Conservation (phyloP, 2,888 invertebrate genomes). For the Allophyes oxyacanthae region DNA sequence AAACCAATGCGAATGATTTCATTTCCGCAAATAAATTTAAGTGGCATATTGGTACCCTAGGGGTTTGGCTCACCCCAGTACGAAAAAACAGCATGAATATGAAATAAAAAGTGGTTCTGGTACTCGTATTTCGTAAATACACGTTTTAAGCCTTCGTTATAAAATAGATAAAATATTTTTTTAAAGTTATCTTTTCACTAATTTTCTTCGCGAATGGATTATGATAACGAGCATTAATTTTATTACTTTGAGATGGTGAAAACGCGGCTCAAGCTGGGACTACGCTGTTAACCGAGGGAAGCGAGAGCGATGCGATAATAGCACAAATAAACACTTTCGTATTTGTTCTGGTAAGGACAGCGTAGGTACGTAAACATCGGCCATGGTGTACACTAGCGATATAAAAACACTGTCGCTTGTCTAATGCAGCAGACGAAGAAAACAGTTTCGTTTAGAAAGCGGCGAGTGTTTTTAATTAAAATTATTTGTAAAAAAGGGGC, state of each 20-base stretch:
- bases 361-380: too few relatives aligned
- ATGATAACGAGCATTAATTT: slow-evolving; percentile 44
- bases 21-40: slow-evolving; percentile 18
- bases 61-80: slow-evolving; percentile 1
- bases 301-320: background rate
- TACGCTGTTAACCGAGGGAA: slow-evolving; percentile 15
- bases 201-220: slow-evolving; percentile 32
- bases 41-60: slow-evolving; percentile 14
- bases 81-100: slow-evolving; percentile 7
- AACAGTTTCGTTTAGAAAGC: too few relatives aligned
- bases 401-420: too few relatives aligned
- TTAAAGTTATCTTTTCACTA: slow-evolving; percentile 20
- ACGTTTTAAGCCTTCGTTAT: slow-evolving; percentile 5
- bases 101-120: slow-evolving; percentile 16
- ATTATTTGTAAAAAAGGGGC: too few relatives aligned
- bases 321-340: slow-evolving; percentile 4
- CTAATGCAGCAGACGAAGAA: too few relatives aligned
- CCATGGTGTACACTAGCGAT: too few relatives aligned
- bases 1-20: slow-evolving; percentile 27
- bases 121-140: slow-evolving; percentile 7
- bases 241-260: slow-evolving; percentile 19
- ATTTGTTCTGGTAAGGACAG: background rate
- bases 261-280: slow-evolving; percentile 27
- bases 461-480: too few relatives aligned
- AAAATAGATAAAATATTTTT: slow-evolving; percentile 28